Evolutionary conservation across 2,888 invertebrate genomes (phyloP).

Genomic region (Lithophane ornitopus): DNA sequence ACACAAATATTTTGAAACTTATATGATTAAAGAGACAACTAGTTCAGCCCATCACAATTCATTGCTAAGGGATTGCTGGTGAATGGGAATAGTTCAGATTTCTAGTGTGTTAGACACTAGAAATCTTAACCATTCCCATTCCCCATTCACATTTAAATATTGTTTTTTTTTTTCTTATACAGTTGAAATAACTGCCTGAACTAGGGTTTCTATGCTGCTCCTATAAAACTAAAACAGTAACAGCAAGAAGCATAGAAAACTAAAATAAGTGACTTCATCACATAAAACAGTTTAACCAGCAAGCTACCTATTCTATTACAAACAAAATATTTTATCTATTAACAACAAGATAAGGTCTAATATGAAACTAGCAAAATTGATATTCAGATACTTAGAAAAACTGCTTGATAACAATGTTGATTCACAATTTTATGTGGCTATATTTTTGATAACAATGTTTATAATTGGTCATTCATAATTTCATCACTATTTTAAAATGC

Average conservation of each 20-base stretch:
- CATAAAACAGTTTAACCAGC: not conserved
- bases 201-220: not conserved
- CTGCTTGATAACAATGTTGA: not conserved
- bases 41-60: no score
- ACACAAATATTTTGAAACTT: no score
- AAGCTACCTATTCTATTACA: slow-evolving; percentile 27
- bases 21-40: no score
- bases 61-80: no score
- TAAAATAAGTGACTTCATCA: not conserved
- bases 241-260: not conserved
- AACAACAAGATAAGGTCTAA: slow-evolving; percentile 44
- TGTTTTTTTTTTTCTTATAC: no score
- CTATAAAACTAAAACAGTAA: no score
- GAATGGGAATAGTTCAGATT: no score
- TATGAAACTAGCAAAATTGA: slow-evolving; percentile 11
- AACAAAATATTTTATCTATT: slow-evolving; percentile 42
- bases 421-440: not conserved
- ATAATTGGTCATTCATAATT: not conserved
- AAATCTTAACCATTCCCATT: not conserved
- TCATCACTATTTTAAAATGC: no score
- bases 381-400: slow-evolving; percentile 1
- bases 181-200: not conserved
- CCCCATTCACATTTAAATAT: not conserved
- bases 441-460: not conserved
- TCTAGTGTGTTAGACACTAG: no score